These are phyloP conservation scores for Trachelus iudaicus DNA, from an alignment of 2,888 invertebrate species.

Conservation along the genomic window DNA sequence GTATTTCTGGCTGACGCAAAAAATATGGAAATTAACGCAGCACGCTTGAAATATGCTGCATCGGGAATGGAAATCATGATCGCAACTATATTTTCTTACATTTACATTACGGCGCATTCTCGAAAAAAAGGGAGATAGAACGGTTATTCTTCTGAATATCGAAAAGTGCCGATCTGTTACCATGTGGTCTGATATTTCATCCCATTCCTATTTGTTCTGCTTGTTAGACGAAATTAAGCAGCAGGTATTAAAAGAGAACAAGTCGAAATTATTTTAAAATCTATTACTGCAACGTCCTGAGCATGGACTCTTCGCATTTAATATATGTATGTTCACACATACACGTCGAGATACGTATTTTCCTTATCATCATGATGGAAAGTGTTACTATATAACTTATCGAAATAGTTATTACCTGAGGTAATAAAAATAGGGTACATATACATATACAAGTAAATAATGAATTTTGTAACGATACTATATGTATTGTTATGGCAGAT, in stretches of 20 bases:
- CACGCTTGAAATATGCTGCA: background rate
- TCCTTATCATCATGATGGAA: background rate
- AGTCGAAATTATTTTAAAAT: background rate
- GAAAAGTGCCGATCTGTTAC: background rate
- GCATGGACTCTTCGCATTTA: background rate
- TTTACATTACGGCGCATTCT: background rate
- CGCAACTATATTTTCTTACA: background rate
- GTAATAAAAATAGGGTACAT: background rate
- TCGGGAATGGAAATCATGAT: background rate
- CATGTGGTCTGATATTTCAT: background rate
- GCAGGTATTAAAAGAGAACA: background rate
- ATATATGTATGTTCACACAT: background rate
- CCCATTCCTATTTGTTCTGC: background rate
- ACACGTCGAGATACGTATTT: background rate
- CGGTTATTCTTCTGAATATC: background rate
- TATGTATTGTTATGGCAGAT: background rate
- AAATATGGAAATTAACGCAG: background rate
- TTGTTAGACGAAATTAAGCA: background rate
- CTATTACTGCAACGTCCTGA: background rate
- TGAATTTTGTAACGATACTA: background rate
- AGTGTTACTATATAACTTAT: background rate
- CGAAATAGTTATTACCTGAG: background rate
- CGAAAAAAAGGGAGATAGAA: background rate
- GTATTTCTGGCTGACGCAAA: background rate
- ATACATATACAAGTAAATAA: background rate